Evolutionary conservation across 2,888 invertebrate genomes (phyloP).

Genomic region (Drosophila glabriapex): DNA sequence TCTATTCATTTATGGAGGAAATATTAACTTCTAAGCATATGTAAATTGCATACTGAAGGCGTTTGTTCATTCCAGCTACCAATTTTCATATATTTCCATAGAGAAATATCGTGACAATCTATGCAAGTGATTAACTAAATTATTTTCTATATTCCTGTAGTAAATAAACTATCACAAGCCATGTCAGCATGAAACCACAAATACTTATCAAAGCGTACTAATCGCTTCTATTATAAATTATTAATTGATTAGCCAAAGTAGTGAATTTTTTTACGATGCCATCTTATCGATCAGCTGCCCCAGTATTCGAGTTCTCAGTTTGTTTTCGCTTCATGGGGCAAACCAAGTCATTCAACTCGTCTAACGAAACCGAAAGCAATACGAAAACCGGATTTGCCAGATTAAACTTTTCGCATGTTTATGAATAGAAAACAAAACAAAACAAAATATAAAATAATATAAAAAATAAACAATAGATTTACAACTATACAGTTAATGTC

Average conservation of each 20-base stretch:
- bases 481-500: neutral
- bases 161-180: neutral
- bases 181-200: neutral
- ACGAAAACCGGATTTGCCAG: conserved; percentile 33
- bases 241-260: neutral
- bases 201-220: conserved; percentile 7
- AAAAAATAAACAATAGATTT: neutral
- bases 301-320: conserved; percentile 5
- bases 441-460: neutral
- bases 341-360: conserved; percentile 65
- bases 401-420: conserved; percentile 20
- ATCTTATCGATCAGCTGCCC: conserved; percentile 20
- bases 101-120: conserved; percentile 17
- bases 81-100: conserved; percentile 5
- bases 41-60: conserved; percentile 15
- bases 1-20: conserved; percentile 10
- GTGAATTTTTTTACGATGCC: neutral
- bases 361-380: conserved; percentile 41
- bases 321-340: conserved; percentile 38
- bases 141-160: conserved; percentile 5
- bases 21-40: conserved; percentile 12
- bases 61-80: neutral
- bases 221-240: neutral
- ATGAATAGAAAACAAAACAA: conserved; percentile 10
- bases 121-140: conserved; percentile 5